Evolutionary conservation across 2,113 vertebrate species (phyloP).

Genomic region (Festucalex cinctus): DNA sequence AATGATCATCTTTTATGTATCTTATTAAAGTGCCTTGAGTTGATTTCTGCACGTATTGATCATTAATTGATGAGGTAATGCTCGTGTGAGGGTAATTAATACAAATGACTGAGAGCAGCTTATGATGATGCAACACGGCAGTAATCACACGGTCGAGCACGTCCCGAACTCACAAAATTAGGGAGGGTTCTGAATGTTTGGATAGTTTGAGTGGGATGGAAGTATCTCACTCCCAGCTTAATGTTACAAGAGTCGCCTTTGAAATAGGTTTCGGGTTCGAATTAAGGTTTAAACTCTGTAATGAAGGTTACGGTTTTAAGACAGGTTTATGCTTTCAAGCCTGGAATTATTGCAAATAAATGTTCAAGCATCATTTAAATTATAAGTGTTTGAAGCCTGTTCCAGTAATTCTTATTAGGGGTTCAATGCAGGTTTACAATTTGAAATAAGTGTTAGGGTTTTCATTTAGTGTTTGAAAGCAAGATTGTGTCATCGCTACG

Average conservation of each 20-base stretch:
- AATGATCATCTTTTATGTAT: background rate
- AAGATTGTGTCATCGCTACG: background rate
- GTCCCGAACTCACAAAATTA: background rate
- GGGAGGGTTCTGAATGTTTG: background rate
- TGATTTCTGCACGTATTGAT: background rate
- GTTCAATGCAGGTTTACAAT: no score
- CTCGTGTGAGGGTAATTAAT: constrained; percentile 18
- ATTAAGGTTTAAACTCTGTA: no score
- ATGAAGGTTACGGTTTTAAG: no score
- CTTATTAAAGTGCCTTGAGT: background rate
- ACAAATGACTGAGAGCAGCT: constrained; percentile 6
- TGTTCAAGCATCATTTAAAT: no score
- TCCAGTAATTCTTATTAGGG: no score
- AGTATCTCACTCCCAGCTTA: background rate
- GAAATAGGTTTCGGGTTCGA: no score
- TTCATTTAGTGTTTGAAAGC: no score
- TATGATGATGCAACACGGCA: constrained; percentile 35
- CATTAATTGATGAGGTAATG: background rate
- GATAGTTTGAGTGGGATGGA: background rate
- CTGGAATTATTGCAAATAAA: no score
- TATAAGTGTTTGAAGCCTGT: no score
- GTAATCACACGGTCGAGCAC: background rate
- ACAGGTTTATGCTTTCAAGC: no score
- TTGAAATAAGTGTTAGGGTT: no score
- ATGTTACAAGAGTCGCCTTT: background rate